Percentiles rank a stretch among this genome's conserved stretches.
phyloP scores from a whole-genome alignment of 2,888 invertebrate genomes.

The Galerucella nymphaeae region DNA sequence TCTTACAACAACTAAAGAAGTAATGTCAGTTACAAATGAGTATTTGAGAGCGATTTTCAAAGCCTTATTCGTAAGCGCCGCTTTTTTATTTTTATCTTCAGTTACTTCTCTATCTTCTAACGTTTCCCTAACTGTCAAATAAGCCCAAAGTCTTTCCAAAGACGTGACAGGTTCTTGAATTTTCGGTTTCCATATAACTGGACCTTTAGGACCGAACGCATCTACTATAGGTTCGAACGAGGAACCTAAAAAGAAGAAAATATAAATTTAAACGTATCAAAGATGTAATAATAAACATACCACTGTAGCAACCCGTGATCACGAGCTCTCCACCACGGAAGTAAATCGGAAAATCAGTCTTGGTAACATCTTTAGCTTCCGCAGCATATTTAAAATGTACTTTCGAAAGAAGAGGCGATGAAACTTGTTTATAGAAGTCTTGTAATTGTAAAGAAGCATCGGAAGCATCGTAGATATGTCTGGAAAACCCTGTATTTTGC shows the following conservation, averaged over 20 bases:
- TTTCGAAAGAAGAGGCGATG: conserved; percentile 73
- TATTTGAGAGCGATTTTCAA: conserved; percentile 68
- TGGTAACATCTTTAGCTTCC: conserved; percentile 68
- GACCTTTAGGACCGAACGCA: conserved; percentile 46
- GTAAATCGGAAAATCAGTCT: conserved; percentile 69
- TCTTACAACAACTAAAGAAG: conserved; percentile 75
- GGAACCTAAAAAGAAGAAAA: conserved; percentile 15
- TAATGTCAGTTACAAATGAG: conserved; percentile 74
- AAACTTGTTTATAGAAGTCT: conserved; percentile 74
- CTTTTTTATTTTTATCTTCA: conserved; percentile 49
- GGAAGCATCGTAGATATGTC: conserved; percentile 75
- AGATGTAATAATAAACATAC: conserved; percentile 17
- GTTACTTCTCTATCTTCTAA: conserved; percentile 63
- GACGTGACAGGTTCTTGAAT: conserved; percentile 48
- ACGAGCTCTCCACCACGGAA: conserved; percentile 75
- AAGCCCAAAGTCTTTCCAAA: conserved; percentile 69
- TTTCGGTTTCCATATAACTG: conserved; percentile 50
- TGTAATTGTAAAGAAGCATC: conserved; percentile 74
- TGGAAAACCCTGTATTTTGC: conserved; percentile 73
- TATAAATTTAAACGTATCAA: no score
- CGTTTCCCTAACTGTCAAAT: conserved; percentile 72
- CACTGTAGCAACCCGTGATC: conserved; percentile 66
- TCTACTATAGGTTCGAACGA: conserved; percentile 8
- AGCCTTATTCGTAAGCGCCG: conserved; percentile 66
- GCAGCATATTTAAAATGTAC: conserved; percentile 73